Conservation (phyloP, 2,888 invertebrate genomes). For the Synanthedon andrenaeformis region DNA sequence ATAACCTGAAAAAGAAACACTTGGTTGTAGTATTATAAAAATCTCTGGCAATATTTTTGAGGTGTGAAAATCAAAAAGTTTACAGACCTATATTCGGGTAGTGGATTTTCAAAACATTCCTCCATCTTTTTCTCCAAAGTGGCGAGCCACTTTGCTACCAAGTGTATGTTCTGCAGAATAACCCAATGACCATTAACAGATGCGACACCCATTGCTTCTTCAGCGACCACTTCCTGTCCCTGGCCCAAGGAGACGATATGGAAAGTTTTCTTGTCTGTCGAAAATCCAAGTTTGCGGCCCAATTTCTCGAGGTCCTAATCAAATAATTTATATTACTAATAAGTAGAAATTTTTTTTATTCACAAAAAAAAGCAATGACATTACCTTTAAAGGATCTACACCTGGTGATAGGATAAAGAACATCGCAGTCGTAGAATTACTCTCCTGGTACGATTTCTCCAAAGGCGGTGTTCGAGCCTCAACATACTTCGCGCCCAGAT, state of each 20-base stretch:
- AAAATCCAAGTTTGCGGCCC: constrained; percentile 84
- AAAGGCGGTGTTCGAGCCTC: constrained; percentile 85
- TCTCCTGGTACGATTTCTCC: constrained; percentile 87
- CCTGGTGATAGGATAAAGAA: constrained; percentile 96
- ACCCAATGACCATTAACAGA: constrained; percentile 90
- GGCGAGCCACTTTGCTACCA: constrained; percentile 90
- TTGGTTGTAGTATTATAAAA: constrained; percentile 27
- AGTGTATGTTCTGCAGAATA: constrained; percentile 91
- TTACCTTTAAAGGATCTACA: constrained; percentile 89
- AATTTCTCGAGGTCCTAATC: constrained; percentile 85
- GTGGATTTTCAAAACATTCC: constrained; percentile 76
- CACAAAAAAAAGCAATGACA: background rate
- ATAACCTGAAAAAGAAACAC: constrained; percentile 68
- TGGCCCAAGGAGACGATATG: constrained; percentile 95
- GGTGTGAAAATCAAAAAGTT: background rate
- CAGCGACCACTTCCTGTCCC: constrained; percentile 94
- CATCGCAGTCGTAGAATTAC: constrained; percentile 85
- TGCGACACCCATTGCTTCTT: constrained; percentile 84
- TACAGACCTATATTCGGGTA: constrained; percentile 67
- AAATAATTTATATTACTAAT: too few species aligned
- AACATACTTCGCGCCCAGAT: constrained; percentile 84
- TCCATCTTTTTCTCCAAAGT: constrained; percentile 93
- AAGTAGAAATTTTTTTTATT: constrained; percentile 6
- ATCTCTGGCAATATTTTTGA: background rate
- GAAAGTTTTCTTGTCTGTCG: constrained; percentile 83